A percentile compares a stretch with the other conserved stretches of the same genome.
phyloP scores from a whole-genome alignment of 2,113 vertebrate species.

The Notarius lentiginosus region DNA sequence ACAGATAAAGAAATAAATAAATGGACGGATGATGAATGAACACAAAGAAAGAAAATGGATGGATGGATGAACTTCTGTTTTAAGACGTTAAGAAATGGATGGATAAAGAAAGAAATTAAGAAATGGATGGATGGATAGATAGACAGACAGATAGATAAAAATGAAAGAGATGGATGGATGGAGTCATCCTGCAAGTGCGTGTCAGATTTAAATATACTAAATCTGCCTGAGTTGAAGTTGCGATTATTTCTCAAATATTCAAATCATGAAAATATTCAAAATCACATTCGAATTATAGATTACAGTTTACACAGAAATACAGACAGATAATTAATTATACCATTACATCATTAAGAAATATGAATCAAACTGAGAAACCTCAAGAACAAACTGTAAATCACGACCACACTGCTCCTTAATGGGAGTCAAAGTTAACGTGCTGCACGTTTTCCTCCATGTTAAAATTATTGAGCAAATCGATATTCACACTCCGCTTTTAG shows the following conservation, averaged over 20 bases:
- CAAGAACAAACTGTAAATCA: background rate
- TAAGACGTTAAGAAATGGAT: background rate
- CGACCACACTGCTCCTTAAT: background rate
- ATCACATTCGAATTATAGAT: background rate
- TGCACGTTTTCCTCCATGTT: background rate
- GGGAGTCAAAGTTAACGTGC: background rate
- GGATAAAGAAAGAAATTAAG: background rate
- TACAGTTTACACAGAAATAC: background rate
- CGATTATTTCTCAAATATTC: background rate
- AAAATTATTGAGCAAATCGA: background rate
- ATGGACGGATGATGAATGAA: background rate
- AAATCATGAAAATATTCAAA: background rate
- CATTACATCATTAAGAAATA: background rate
- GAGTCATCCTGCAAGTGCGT: conserved; percentile 8
- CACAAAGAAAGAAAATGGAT: background rate
- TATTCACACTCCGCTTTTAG: background rate
- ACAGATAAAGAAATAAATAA: background rate
- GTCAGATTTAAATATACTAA: conserved; percentile 46
- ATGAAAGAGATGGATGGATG: background rate
- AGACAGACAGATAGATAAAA: background rate
- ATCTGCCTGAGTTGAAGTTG: conserved; percentile 25
- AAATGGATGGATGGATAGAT: background rate
- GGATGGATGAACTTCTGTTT: background rate
- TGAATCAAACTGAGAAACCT: background rate
- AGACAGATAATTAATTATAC: background rate